These are phyloP conservation scores for Thrips palmi DNA, from an alignment of 1,140 invertebrate genomes.

Conservation along the genomic window DNA sequence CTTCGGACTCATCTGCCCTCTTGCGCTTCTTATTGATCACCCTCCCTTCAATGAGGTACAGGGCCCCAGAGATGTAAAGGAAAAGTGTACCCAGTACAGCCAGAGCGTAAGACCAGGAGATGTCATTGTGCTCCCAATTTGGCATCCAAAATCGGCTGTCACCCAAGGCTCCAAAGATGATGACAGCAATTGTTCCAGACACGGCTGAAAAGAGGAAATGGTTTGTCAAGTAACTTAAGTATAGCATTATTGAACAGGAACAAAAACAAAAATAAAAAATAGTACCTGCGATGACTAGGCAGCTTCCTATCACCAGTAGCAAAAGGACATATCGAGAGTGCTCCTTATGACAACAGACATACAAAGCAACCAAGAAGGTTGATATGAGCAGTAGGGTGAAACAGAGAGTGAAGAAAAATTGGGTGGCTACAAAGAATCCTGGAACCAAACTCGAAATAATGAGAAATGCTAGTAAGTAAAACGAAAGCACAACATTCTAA, in stretches of 20 bases:
- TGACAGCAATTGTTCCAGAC: conserved; percentile 51
- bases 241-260: conserved; percentile 1
- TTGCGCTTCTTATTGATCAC: conserved; percentile 42
- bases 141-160: conserved; percentile 93
- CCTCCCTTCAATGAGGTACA: conserved; percentile 57
- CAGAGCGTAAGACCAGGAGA: conserved; percentile 88
- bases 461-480: neutral
- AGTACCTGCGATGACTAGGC: conserved; percentile 43
- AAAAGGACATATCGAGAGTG: conserved; percentile 58
- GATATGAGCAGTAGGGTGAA: conserved; percentile 58
- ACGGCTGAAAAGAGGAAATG: conserved; percentile 28
- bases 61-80: conserved; percentile 12
- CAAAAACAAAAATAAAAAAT: conserved; percentile 5
- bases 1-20: conserved; percentile 35
- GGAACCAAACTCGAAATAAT: conserved; percentile 19
- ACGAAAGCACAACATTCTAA: conserved; percentile 3
- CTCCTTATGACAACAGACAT: conserved; percentile 54
- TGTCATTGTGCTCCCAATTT: conserved; percentile 84
- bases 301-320: conserved; percentile 48
- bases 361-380: conserved; percentile 46
- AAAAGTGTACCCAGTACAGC: conserved; percentile 58
- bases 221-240: neutral
- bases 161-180: conserved; percentile 71
- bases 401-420: conserved; percentile 79
- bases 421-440: conserved; percentile 83